phyloP scores from a whole-genome alignment of 2,797 vertebrate genomes.

The Miopithecus talapoin region DNA sequence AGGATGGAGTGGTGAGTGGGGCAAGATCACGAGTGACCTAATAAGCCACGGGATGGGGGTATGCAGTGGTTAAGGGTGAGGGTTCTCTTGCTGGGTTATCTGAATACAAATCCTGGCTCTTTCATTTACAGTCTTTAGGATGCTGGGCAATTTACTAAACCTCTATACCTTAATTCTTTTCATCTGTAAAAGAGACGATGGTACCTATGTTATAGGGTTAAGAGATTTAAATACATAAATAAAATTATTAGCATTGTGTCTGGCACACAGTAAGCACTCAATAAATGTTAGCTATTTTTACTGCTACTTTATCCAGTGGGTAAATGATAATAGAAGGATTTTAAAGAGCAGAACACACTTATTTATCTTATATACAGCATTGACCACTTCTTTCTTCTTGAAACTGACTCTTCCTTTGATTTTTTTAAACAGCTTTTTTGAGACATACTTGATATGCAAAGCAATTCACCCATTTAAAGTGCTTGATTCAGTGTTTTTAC shows the following conservation, averaged over 20 bases:
- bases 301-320: not conserved
- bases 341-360: not conserved
- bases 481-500: not conserved
- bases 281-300: not conserved
- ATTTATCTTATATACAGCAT: not conserved
- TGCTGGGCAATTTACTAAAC: not conserved
- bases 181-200: not conserved
- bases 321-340: not conserved
- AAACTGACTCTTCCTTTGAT: not conserved
- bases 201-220: not conserved
- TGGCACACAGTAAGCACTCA: not conserved
- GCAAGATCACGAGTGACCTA: not conserved
- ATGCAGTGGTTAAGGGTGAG: not conserved
- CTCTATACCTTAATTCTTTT: not conserved
- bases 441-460: not conserved
- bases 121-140: not conserved
- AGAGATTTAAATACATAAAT: not conserved
- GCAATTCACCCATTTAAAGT: not conserved
- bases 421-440: not conserved
- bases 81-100: not conserved
- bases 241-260: not conserved
- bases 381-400: not conserved
- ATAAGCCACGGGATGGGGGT: not conserved
- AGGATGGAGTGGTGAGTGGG: not conserved
- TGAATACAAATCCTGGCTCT: not conserved